phyloP scores from a whole-genome alignment of 2,888 invertebrate genomes.

The Elysia crispata region DNA sequence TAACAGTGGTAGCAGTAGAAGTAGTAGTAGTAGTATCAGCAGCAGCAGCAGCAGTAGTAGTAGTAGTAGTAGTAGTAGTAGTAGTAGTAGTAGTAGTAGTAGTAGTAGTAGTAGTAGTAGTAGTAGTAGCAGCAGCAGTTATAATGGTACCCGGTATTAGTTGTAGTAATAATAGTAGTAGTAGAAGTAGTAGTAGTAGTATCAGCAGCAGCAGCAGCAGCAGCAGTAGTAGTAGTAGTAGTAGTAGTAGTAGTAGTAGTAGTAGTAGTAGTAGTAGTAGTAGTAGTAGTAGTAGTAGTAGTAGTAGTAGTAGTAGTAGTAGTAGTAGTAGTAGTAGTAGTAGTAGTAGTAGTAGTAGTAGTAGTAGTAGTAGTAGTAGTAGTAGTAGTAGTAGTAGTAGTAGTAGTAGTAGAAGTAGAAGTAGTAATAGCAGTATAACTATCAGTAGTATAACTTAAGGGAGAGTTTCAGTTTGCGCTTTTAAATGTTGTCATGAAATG shows the following conservation, averaged over 20 bases:
- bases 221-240: neutral
- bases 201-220: too few relatives aligned
- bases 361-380: too few relatives aligned
- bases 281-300: slow-evolving; percentile 19
- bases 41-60: too few relatives aligned
- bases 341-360: neutral
- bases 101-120: slow-evolving; percentile 9
- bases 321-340: neutral
- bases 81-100: slow-evolving; percentile 9
- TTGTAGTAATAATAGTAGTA: neutral
- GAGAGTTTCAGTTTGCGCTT: too few relatives aligned
- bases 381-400: too few relatives aligned
- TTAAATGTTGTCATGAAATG: too few relatives aligned
- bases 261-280: too few relatives aligned
- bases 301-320: neutral
- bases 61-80: slow-evolving; percentile 9
- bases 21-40: too few relatives aligned
- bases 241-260: slow-evolving; percentile 4
- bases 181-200: slow-evolving; percentile 3
- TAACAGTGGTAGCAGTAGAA: too few relatives aligned
- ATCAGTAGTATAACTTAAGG: too few relatives aligned
- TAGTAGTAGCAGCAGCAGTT: neutral
- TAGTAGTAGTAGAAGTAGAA: too few relatives aligned
- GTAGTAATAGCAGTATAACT: too few relatives aligned
- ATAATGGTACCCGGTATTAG: neutral